A percentile compares a stretch with the other conserved stretches of the same genome.
Evolutionary conservation across 2,888 invertebrate genomes (phyloP).

Genomic region (Dorcus hopei): DNA sequence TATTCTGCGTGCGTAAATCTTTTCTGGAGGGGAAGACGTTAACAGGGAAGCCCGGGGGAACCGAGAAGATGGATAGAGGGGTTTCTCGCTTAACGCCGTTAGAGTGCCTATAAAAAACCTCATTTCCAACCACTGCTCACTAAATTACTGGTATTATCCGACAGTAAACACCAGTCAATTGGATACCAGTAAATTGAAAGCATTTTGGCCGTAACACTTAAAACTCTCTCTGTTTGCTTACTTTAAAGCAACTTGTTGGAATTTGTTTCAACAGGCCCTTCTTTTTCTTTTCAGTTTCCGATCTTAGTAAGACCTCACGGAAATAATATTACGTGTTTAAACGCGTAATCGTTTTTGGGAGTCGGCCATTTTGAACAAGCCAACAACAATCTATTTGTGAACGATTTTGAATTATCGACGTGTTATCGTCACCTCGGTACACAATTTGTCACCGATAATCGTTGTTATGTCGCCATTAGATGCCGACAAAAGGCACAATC

Average conservation of each 20-base stretch:
- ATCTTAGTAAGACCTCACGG: too few relatives aligned
- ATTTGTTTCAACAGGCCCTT: background rate
- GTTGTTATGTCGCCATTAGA: constrained; percentile 41
- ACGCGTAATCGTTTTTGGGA: too few relatives aligned
- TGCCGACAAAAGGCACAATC: constrained; percentile 47
- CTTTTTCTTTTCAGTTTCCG: too few relatives aligned
- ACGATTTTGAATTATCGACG: background rate
- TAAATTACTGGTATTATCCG: constrained; percentile 41
- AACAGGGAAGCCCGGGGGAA: constrained; percentile 29
- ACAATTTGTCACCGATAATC: constrained; percentile 43
- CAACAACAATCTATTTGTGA: background rate
- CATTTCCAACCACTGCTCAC: constrained; percentile 38
- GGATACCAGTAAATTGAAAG: constrained; percentile 33
- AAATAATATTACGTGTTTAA: too few relatives aligned
- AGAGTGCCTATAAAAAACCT: constrained; percentile 37
- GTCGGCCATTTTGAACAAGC: background rate
- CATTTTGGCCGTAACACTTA: constrained; percentile 6
- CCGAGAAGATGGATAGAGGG: constrained; percentile 36
- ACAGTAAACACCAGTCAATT: constrained; percentile 49
- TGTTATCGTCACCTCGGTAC: constrained; percentile 9
- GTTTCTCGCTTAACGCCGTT: constrained; percentile 31
- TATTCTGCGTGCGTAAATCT: constrained; percentile 38
- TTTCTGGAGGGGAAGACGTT: constrained; percentile 18
- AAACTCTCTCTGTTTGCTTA: background rate
- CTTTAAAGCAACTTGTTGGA: constrained; percentile 5